Evolutionary conservation across 2,888 invertebrate species (phyloP), one percentile per base, ranked within the genome.

Genomic region (Stenoptilia bipunctidactyla): DNA sequence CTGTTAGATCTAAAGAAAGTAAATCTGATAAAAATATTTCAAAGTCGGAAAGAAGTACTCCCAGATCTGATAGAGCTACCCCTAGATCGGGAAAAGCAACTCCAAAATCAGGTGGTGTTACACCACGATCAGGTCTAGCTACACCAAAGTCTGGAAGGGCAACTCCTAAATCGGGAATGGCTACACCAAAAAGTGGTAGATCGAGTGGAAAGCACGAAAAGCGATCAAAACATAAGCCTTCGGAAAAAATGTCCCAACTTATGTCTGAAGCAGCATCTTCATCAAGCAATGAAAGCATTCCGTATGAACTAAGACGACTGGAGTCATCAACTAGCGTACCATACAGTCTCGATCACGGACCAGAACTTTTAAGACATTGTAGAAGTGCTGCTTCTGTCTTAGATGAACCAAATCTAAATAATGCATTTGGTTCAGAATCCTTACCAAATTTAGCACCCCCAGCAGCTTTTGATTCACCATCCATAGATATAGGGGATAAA

Each of bases 381-480:
- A 71, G 85, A 56, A 87, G 87, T 58, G 85, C 86, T 38, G 85
- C 85, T 25, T 86, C 86, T 27, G 80, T 87, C 39, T 68, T 85
- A 48, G 86, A 86, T 45, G 88, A 89, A 58, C 71, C 85, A 1
- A 87, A 86, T 45, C 53, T 80, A 40, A 79, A 73, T 48, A 80
- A 72, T 49, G 74, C 69, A 13, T 84, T 83, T 50, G 88, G 88
- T 43, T 90, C 90, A 27, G 91, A 91, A 67, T 91, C 91, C 15
- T 73, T 91, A 61, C 91, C 91, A 6, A 91, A 91, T 66, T 77
- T 91, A 53, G 88, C 88, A 37, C 88, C 89, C 37, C 87, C 88
- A 1, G 82, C 85, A 13, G 87, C 87, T 42, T 88, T 88, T 51
- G 87, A 85, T 42, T 86, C 87, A 3, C 86, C 86, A 9, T 77